phyloP scores from a whole-genome alignment of 2,113 vertebrate genomes.

The Sprattus sprattus region DNA sequence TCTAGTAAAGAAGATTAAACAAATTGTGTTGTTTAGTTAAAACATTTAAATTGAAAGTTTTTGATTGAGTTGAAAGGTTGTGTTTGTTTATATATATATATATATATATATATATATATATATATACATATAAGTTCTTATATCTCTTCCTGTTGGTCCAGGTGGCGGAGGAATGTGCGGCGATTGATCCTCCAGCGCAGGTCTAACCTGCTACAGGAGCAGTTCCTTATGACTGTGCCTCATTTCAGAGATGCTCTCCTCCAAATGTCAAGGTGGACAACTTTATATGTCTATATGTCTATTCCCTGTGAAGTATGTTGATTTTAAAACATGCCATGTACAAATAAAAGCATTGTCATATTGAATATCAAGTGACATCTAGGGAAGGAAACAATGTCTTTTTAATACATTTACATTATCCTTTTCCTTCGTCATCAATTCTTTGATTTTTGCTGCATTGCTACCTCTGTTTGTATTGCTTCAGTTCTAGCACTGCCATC shows the following conservation, averaged over 20 bases:
- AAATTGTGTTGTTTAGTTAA: not conserved
- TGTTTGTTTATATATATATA: not conserved
- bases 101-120: not conserved
- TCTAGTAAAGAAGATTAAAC: not conserved
- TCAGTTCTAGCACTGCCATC: too few species aligned
- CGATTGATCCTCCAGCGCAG: slow-evolving; percentile 48
- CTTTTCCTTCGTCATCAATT: too few species aligned
- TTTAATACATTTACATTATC: too few species aligned
- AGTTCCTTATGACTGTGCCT: slow-evolving; percentile 71
- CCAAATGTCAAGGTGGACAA: slow-evolving; percentile 69
- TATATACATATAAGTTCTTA: not conserved
- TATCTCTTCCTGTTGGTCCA: slow-evolving; percentile 35
- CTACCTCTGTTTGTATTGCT: too few species aligned
- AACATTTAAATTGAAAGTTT: too few species aligned
- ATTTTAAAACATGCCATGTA: too few species aligned
- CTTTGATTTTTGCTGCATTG: too few species aligned
- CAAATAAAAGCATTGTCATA: not conserved
- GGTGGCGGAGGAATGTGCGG: slow-evolving; percentile 69
- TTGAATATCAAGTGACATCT: too few species aligned
- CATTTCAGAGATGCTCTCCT: slow-evolving; percentile 75
- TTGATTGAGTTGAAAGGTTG: not conserved
- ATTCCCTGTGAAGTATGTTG: not conserved
- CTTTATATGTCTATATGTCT: too few species aligned
- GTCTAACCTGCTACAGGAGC: slow-evolving; percentile 49
- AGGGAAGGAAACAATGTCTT: too few species aligned